These are phyloP conservation scores for Thalassarche chlororhynchos DNA, from an alignment of 2,113 vertebrate species.

Conservation along the genomic window DNA sequence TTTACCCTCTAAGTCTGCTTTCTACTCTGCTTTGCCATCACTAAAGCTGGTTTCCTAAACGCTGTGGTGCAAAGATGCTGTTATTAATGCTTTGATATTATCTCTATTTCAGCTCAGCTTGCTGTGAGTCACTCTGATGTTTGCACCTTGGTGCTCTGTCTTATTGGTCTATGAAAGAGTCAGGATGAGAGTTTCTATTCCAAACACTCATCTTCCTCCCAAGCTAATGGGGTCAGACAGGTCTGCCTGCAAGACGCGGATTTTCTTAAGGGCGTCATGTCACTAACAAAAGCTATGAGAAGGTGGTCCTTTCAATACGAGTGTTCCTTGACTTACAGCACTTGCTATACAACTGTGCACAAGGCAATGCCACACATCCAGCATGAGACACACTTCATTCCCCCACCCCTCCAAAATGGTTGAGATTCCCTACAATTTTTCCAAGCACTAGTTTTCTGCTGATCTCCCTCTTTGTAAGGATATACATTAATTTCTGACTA, in stretches of 20 bases:
- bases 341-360: neutral
- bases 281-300: neutral
- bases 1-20: neutral
- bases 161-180: neutral
- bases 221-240: slow-evolving; percentile 29
- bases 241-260: neutral
- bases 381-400: neutral
- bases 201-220: slow-evolving; percentile 34
- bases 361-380: neutral
- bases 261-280: neutral
- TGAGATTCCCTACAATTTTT: neutral
- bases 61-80: neutral
- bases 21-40: neutral
- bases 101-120: slow-evolving; percentile 17
- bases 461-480: neutral
- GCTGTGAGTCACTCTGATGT: neutral
- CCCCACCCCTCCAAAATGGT: neutral
- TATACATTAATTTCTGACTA: neutral
- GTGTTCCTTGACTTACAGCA: neutral
- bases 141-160: slow-evolving; percentile 10
- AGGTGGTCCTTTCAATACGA: neutral
- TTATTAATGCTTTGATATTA: neutral
- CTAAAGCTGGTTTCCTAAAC: neutral
- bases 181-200: neutral
- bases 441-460: neutral